Evolutionary conservation across 2,797 vertebrate species (phyloP), one percentile per base, ranked within the genome.

Genomic region (Falco cherrug): DNA sequence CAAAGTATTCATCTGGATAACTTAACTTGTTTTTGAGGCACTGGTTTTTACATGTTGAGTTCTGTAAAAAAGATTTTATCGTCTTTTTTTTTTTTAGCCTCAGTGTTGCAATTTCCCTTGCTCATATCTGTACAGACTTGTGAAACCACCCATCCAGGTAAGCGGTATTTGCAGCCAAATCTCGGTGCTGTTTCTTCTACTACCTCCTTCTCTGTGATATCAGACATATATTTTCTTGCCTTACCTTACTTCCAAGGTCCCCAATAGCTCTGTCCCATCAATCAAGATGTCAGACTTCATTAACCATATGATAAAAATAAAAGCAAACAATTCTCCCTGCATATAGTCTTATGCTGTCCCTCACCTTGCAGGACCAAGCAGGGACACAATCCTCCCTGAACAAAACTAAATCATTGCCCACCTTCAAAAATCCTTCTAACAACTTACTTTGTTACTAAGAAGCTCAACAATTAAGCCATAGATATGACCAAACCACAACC

Each of bases 231-330:
- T 88, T 94, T 88, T 64, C 69, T 64, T 5, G 4, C 37, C 79
- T 91, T 47, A 35, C 48, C 39, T 51, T 80, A 71, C 61, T 88
- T 68, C 41, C 76, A 95, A 88, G 76, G 85, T 90, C 53, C 85
- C 61, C 41, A 47, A 4, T 1, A 78, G 79, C 69, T 96, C 85
- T 78, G 37, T 17, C 37, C 73, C 91, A 90, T 95, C 91, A 71
- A 91, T 93, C 91, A 95, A 39, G 35, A n/a, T 61, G 83, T 75
- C 89, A 75, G 61, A 64, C 83, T 81, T 25, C 76, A 71, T 90
- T 75, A 91, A 11, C 41, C 76, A 39, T 24, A 53, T 14, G 45
- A 93, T 77, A 95, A 96, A 95, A 94, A 90, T 71, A 86, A 95
- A 95, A 86, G 61, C 75, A 88, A 91, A 53, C 54, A 22, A 14